Conservation (phyloP, 2,797 vertebrate species). For the Falco concolor region DNA sequence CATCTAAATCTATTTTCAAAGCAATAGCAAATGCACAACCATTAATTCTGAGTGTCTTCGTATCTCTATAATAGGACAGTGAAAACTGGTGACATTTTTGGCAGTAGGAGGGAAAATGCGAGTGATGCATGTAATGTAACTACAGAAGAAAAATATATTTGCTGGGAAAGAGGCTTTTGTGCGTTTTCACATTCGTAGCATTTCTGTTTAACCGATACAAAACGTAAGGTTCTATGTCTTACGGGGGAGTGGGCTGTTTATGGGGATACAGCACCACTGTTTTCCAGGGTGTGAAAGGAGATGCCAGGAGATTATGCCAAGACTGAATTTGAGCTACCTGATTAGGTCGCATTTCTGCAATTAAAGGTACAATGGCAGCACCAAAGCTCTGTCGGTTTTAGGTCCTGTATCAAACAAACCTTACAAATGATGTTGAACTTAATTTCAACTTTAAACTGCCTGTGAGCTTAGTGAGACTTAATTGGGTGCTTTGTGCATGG, state of each 20-base stretch:
- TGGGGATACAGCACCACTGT: not conserved
- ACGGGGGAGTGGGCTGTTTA: not conserved
- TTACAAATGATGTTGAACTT: not conserved
- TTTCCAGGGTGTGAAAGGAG: not conserved
- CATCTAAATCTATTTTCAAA: not conserved
- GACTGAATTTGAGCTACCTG: not conserved
- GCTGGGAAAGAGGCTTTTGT: not conserved
- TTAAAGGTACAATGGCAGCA: not conserved
- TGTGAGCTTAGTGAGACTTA: not conserved
- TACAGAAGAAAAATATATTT: not conserved
- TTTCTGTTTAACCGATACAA: not conserved
- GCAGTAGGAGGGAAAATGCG: not conserved
- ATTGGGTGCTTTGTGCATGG: not conserved
- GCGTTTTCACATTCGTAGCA: not conserved
- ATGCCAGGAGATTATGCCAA: not conserved
- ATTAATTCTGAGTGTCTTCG: not conserved
- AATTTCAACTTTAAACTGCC: not conserved
- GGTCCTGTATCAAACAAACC: not conserved
- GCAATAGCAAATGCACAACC: not conserved
- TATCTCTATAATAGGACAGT: not conserved
- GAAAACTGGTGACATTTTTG: not conserved
- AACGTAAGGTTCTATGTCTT: not conserved
- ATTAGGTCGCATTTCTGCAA: not conserved
- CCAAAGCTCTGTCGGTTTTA: not conserved
- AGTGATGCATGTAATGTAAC: not conserved